These are phyloP conservation scores for Epinephelus cyanopodus DNA, from an alignment of 2,113 vertebrate genomes.

Conservation along the genomic window DNA sequence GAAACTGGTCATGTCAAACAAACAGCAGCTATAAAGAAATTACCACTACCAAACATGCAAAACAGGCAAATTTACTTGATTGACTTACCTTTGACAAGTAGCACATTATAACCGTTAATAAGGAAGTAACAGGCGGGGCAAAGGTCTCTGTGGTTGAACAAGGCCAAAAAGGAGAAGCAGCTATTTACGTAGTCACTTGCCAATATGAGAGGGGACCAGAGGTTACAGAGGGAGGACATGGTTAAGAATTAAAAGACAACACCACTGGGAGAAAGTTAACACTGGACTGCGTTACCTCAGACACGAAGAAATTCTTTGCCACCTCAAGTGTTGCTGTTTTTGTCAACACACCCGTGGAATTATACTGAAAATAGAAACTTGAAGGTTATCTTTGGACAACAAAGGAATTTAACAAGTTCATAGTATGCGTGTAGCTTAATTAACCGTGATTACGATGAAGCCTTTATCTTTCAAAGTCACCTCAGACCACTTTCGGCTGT, in stretches of 20 bases:
- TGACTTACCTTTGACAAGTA: constrained; percentile 4
- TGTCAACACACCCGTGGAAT: constrained; percentile 40
- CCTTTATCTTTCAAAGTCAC: constrained; percentile 35
- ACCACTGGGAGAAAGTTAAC: constrained; percentile 39
- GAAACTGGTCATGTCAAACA: neutral
- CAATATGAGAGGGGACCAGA: constrained; percentile 48
- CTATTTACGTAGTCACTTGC: constrained; percentile 49
- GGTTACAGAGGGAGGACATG: constrained; percentile 65
- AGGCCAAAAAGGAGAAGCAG: constrained; percentile 76
- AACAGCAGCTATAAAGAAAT: neutral
- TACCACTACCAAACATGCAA: constrained; percentile 7
- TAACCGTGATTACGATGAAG: constrained; percentile 16
- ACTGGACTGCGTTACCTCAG: neutral
- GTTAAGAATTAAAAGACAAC: constrained; percentile 75
- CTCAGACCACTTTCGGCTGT: constrained; percentile 39
- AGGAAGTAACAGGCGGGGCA: constrained; percentile 78
- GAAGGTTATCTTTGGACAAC: neutral
- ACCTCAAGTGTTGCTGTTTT: constrained; percentile 33
- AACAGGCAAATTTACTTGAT: neutral
- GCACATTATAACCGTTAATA: constrained; percentile 60
- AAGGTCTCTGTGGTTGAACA: constrained; percentile 67
- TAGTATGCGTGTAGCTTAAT: neutral
- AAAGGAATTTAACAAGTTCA: constrained; percentile 12
- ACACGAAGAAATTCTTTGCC: neutral
- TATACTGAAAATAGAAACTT: constrained; percentile 10